phyloP scores from a whole-genome alignment of 2,797 vertebrate species.

The Chaenodraco wilsoni region DNA sequence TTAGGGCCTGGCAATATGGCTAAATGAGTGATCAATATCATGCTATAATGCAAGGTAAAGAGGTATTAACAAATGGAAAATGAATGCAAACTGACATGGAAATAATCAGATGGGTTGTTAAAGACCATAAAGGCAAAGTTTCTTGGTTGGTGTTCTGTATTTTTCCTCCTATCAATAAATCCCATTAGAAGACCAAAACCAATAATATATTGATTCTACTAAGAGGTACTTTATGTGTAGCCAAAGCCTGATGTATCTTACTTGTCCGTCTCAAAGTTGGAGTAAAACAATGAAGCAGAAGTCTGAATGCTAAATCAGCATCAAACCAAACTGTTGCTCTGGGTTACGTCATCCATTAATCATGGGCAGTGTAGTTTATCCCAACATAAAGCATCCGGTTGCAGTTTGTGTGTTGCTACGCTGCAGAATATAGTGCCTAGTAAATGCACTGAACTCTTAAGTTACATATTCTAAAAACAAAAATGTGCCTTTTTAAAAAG shows the following conservation, averaged over 20 bases:
- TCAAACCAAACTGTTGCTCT: not conserved
- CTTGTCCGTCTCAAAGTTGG: not conserved
- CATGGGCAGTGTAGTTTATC: not conserved
- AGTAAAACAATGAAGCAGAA: constrained; percentile 10
- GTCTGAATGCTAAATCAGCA: not conserved
- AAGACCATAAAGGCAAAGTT: not conserved
- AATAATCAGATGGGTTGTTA: not conserved
- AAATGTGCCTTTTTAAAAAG: not conserved
- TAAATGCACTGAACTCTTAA: too few species aligned
- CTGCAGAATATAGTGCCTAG: too few species aligned
- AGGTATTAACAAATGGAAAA: not conserved
- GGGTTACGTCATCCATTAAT: not conserved
- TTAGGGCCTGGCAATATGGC: too few species aligned
- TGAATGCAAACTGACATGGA: not conserved
- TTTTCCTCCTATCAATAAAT: not conserved
- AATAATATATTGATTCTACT: not conserved
- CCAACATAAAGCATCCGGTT: not conserved
- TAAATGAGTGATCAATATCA: constrained; percentile 4
- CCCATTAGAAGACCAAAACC: not conserved
- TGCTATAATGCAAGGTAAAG: not conserved
- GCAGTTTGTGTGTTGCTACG: not conserved
- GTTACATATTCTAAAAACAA: too few species aligned
- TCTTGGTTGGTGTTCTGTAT: not conserved
- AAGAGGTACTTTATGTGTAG: not conserved
- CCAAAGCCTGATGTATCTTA: not conserved